These are phyloP conservation scores for Characodon lateralis DNA, from an alignment of 2,797 vertebrate genomes.

Conservation along the genomic window DNA sequence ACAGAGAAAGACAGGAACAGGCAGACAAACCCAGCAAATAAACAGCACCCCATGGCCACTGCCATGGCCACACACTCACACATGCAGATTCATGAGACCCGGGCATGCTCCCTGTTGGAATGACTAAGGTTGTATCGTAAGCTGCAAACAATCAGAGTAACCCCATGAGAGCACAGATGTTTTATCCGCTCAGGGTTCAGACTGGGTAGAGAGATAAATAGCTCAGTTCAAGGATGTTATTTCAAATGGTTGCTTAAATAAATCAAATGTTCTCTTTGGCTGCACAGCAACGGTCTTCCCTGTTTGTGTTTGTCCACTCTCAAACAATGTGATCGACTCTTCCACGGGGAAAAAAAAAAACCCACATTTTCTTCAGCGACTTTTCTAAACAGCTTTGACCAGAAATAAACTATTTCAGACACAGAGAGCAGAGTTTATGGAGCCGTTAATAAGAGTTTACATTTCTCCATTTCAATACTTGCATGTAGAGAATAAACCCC, in stretches of 20 bases:
- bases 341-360: neutral
- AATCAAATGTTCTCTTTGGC: conserved; percentile 22
- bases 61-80: conserved; percentile 47
- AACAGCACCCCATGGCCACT: conserved; percentile 61
- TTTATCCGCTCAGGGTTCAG: neutral
- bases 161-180: neutral
- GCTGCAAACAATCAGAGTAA: neutral
- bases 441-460: neutral
- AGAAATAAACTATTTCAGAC: conserved; percentile 7
- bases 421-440: neutral
- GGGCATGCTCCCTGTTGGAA: conserved; percentile 7
- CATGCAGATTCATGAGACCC: conserved; percentile 32
- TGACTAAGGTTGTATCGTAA: conserved; percentile 1
- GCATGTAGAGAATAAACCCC: conserved; percentile 7
- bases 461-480: neutral
- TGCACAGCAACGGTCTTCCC: conserved; percentile 5
- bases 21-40: conserved; percentile 50
- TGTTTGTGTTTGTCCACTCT: conserved; percentile 8
- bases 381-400: conserved; percentile 18
- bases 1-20: conserved; percentile 39
- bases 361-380: neutral
- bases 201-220: neutral
- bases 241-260: conserved; percentile 8
- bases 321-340: conserved; percentile 18
- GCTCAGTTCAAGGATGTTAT: conserved; percentile 2